Conservation (phyloP, 2,113 vertebrate genomes). For the Rousettus leschenaultii region DNA sequence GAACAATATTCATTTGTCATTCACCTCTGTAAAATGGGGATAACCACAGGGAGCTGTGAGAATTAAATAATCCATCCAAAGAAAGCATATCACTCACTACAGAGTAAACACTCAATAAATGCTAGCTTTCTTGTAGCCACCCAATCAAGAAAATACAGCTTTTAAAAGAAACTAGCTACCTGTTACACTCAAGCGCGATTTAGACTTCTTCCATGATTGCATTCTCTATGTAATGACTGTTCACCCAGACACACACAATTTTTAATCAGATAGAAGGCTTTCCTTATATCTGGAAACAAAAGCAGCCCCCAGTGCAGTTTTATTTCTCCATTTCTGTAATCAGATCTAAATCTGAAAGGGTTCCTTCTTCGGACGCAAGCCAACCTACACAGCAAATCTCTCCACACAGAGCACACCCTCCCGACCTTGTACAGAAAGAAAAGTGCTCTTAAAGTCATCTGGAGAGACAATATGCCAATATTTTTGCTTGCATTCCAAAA, state of each 20-base stretch:
- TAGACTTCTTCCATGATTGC: neutral
- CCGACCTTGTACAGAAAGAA: slow-evolving; percentile 56
- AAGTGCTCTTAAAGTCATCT: slow-evolving; percentile 53
- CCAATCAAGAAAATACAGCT: neutral
- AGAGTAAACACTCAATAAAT: neutral
- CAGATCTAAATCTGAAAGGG: slow-evolving; percentile 68
- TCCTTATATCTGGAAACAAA: slow-evolving; percentile 47
- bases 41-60: neutral
- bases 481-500: slow-evolving; percentile 77
- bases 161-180: neutral
- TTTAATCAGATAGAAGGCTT: slow-evolving; percentile 20
- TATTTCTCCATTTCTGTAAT: slow-evolving; percentile 65
- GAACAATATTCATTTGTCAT: neutral
- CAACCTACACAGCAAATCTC: slow-evolving; percentile 75
- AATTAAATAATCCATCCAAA: neutral
- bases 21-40: neutral
- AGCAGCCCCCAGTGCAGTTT: neutral
- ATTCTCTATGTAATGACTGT: neutral
- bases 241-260: slow-evolving; percentile 34
- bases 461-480: slow-evolving; percentile 75
- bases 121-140: neutral
- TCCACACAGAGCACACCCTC: slow-evolving; percentile 66
- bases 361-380: slow-evolving; percentile 75
- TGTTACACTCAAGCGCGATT: neutral
- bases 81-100: neutral